phyloP scores from a whole-genome alignment of 2,113 vertebrate genomes.

The Caranx ignobilis region DNA sequence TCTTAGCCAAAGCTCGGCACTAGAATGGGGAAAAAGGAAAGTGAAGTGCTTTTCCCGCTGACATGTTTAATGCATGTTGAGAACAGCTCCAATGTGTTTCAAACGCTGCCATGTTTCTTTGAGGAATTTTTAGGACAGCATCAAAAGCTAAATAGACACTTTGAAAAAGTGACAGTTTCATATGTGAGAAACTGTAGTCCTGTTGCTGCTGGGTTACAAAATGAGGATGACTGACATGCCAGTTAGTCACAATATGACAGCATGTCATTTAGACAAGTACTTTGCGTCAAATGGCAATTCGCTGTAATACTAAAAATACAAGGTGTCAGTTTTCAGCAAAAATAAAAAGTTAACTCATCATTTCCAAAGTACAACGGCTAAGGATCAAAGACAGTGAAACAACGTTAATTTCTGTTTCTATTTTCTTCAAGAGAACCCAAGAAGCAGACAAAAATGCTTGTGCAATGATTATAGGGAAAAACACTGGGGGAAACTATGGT shows the following conservation, averaged over 20 bases:
- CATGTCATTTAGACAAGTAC: conserved; percentile 18
- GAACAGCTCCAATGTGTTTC: neutral
- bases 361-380: conserved; percentile 6
- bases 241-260: conserved; percentile 19
- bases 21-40: conserved; percentile 62
- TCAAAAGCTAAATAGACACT: conserved; percentile 18
- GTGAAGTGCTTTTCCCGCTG: conserved; percentile 5
- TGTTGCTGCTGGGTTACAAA: conserved; percentile 23
- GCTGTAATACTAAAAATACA: conserved; percentile 11
- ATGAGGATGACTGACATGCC: conserved; percentile 18
- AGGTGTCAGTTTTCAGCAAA: neutral
- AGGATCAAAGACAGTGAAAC: conserved; percentile 28
- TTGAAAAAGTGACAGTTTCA: neutral
- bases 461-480: conserved; percentile 1
- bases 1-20: conserved; percentile 96
- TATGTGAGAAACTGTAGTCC: conserved; percentile 10
- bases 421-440: conserved; percentile 16
- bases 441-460: conserved; percentile 32
- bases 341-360: neutral
- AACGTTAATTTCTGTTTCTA: conserved; percentile 9
- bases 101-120: conserved; percentile 22
- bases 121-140: conserved; percentile 13
- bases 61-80: neutral
- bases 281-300: conserved; percentile 27
- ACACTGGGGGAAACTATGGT: neutral